Evolutionary conservation across 2,797 vertebrate genomes (phyloP).

Genomic region (Rhinoraja longicauda): DNA sequence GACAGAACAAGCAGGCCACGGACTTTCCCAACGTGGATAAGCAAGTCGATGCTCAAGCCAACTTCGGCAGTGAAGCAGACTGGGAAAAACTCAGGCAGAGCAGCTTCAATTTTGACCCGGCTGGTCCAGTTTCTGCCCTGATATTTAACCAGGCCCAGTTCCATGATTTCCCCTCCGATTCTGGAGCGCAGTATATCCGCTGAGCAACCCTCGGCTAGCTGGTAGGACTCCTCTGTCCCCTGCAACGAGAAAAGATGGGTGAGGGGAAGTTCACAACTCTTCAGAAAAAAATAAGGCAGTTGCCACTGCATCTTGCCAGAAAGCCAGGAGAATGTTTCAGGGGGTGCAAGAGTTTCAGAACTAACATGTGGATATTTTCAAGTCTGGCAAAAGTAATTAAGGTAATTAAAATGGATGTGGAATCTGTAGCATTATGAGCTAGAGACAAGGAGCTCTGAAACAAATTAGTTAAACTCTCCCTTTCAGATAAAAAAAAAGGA

Average conservation of each 20-base stretch:
- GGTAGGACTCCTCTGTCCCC: constrained; percentile 68
- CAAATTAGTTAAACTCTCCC: neutral
- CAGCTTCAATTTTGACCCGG: constrained; percentile 63
- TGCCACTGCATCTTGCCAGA: neutral
- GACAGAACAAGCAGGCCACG: constrained; percentile 66
- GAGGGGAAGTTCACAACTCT: neutral
- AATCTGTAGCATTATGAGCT: neutral
- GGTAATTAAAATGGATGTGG: neutral
- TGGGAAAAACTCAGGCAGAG: constrained; percentile 72
- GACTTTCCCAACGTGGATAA: constrained; percentile 57
- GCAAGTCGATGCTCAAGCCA: constrained; percentile 63
- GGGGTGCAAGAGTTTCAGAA: too few relatives aligned
- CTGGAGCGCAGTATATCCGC: constrained; percentile 77
- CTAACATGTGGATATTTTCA: neutral
- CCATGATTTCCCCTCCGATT: constrained; percentile 74
- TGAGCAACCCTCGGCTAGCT: constrained; percentile 71
- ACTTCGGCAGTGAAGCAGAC: constrained; percentile 66
- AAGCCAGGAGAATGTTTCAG: neutral
- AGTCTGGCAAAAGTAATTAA: neutral
- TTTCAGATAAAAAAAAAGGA: neutral
- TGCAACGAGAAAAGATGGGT: constrained; percentile 46
- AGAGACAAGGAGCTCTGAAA: neutral
- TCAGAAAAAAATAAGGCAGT: too few relatives aligned
- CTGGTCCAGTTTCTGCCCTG: constrained; percentile 85
- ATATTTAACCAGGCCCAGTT: constrained; percentile 74